Evolutionary conservation across 64 coral and sea anemone genomes (phyloP).

Genomic region (Pachyseris speciosa): DNA sequence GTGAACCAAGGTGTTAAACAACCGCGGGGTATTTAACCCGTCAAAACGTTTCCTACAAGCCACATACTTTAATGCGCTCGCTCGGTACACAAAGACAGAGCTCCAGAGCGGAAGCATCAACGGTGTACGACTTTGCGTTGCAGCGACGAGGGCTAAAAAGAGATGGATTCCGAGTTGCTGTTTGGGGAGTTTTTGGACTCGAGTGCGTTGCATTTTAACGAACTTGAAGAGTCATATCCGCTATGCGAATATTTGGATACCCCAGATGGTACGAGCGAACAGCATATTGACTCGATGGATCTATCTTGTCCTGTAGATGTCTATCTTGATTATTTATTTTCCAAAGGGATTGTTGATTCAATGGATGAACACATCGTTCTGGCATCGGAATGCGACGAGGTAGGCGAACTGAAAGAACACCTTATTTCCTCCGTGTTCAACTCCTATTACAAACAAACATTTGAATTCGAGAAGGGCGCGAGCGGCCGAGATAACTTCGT

Average conservation of each 20-base stretch:
- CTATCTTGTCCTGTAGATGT: constrained; percentile 78
- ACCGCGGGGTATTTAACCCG: constrained; percentile 29
- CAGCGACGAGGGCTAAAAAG: neutral
- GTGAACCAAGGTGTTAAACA: neutral
- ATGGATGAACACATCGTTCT: constrained; percentile 74
- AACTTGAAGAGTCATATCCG: constrained; percentile 41
- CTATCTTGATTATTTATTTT: constrained; percentile 90
- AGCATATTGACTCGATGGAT: constrained; percentile 69
- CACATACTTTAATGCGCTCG: neutral
- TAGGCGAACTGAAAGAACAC: constrained; percentile 76
- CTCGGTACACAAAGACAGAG: neutral
- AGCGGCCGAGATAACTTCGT: constrained; percentile 80
- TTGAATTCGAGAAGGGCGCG: constrained; percentile 68
- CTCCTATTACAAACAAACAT: constrained; percentile 80
- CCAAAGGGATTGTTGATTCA: constrained; percentile 86
- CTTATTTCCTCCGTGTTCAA: constrained; percentile 93
- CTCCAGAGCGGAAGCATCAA: neutral
- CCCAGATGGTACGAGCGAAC: constrained; percentile 54
- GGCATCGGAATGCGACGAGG: constrained; percentile 70
- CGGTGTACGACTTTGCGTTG: neutral
- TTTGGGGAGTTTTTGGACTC: constrained; percentile 62
- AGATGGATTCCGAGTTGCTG: constrained; percentile 65
- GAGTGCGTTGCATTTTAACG: constrained; percentile 45
- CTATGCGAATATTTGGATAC: constrained; percentile 41
- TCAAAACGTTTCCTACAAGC: neutral